Evolutionary conservation across 2,888 invertebrate genomes (phyloP).

Genomic region (Lepidocyrtoides sp.): DNA sequence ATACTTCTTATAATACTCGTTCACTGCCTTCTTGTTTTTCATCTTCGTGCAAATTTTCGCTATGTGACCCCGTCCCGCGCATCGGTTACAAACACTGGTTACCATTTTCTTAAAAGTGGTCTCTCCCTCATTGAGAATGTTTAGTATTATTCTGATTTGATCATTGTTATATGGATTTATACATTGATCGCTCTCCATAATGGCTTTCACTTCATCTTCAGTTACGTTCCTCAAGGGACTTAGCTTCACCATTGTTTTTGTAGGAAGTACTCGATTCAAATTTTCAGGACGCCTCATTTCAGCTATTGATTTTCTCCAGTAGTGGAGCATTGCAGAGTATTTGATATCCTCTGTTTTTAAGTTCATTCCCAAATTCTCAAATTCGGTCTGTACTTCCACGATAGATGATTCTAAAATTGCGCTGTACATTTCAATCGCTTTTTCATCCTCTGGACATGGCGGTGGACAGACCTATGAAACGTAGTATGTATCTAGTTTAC

Average conservation of each 20-base stretch:
- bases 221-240: neutral
- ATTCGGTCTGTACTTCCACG: neutral
- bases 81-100: constrained; percentile 1
- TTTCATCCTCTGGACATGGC: neutral
- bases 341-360: constrained; percentile 8
- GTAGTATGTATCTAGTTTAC: neutral
- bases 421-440: neutral
- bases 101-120: constrained; percentile 8
- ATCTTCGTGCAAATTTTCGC: neutral
- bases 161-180: constrained; percentile 28
- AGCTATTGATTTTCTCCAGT: constrained; percentile 4
- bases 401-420: neutral
- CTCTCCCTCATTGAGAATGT: constrained; percentile 25
- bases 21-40: constrained; percentile 5
- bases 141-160: neutral
- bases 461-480: neutral
- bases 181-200: neutral
- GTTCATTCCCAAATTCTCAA: neutral
- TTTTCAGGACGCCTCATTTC: constrained; percentile 2
- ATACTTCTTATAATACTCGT: constrained; percentile 16
- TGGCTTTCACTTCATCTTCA: neutral
- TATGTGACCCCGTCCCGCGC: constrained; percentile 17
- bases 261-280: neutral
- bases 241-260: neutral
- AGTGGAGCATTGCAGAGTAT: constrained; percentile 28